These are phyloP conservation scores for Myodes glareolus DNA, from an alignment of 2,113 vertebrate genomes.

Conservation along the genomic window DNA sequence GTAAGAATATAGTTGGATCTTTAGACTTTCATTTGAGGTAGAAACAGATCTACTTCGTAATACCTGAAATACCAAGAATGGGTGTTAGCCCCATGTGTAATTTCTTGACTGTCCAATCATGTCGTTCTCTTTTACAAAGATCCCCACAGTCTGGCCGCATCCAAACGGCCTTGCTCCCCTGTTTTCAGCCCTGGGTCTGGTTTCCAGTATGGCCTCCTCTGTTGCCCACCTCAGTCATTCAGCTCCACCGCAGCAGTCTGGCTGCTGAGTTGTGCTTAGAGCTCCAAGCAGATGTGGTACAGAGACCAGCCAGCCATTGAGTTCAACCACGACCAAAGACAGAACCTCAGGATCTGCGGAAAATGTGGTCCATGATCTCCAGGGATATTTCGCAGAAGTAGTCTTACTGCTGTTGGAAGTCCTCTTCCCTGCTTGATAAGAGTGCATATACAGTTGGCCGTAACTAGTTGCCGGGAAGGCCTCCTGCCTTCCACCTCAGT, in stretches of 20 bases:
- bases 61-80: too few relatives aligned
- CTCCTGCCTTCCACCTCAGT: neutral
- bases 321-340: slow-evolving; percentile 16
- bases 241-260: neutral
- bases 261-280: neutral
- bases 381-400: neutral
- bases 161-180: neutral
- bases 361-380: neutral
- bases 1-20: too few relatives aligned
- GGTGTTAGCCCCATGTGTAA: neutral
- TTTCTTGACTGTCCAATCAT: neutral
- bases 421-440: neutral
- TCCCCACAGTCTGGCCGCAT: neutral
- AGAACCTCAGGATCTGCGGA: neutral
- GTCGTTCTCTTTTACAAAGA: neutral
- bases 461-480: neutral
- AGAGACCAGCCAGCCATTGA: neutral
- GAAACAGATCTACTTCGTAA: too few relatives aligned
- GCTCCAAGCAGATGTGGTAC: neutral
- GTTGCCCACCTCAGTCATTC: neutral
- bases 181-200: neutral
- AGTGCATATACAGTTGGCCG: neutral
- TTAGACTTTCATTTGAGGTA: too few relatives aligned
- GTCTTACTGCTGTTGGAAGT: neutral
- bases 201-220: neutral